Evolutionary conservation across 2,797 vertebrate genomes (phyloP).

Genomic region (Nannoperca obscura): DNA sequence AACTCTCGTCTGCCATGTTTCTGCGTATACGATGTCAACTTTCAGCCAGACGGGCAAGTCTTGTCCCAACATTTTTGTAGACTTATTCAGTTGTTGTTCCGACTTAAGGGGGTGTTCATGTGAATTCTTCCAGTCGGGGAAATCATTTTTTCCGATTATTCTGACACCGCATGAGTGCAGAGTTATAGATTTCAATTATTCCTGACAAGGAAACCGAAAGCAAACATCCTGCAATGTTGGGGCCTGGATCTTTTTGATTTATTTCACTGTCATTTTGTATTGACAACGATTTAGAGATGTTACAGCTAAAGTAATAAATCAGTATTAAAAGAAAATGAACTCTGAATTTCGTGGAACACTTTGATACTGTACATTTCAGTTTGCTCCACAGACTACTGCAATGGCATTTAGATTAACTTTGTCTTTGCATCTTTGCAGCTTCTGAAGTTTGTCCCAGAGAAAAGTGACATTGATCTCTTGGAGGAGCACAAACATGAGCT

Average conservation of each 20-base stretch:
- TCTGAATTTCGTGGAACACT: neutral
- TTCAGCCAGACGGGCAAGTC: no score
- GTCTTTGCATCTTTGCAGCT: constrained; percentile 80
- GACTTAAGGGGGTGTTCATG: no score
- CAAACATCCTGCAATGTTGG: neutral
- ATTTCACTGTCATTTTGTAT: neutral
- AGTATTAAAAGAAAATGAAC: neutral
- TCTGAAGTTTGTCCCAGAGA: constrained; percentile 96
- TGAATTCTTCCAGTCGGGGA: no score
- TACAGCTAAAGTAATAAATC: neutral
- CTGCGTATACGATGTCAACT: no score
- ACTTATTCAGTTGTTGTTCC: no score
- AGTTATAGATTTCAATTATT: neutral
- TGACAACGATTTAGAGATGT: neutral
- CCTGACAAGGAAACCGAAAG: neutral
- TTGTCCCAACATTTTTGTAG: no score
- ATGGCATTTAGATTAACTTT: neutral
- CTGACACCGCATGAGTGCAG: no score
- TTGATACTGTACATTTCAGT: neutral
- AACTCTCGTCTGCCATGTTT: no score
- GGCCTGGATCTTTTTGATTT: neutral
- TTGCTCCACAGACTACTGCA: neutral
- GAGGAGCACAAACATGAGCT: constrained; percentile 98
- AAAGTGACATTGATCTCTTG: constrained; percentile 93
- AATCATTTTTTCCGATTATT: no score